Percentiles rank a stretch among this genome's conserved stretches.
Conservation (phyloP, 1,140 invertebrate species). For the Bombus polaris region DNA sequence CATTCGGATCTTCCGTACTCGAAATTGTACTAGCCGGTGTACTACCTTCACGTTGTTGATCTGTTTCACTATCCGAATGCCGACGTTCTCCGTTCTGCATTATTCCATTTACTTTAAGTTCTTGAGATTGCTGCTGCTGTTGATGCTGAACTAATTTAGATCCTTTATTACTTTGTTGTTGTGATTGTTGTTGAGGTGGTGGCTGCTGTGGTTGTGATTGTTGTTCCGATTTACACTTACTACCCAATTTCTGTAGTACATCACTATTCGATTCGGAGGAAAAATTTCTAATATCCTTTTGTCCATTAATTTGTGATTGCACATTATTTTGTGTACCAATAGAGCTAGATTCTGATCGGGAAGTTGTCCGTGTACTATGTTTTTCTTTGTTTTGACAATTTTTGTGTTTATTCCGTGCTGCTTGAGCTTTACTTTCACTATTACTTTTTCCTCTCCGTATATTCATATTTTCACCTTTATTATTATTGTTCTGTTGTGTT, state of each 20-base stretch:
- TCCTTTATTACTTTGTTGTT: conserved; percentile 56
- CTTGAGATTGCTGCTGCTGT: conserved; percentile 69
- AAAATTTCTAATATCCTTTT: conserved; percentile 75
- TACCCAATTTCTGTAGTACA: conserved; percentile 74
- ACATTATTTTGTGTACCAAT: conserved; percentile 66
- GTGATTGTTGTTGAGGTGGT: conserved; percentile 59
- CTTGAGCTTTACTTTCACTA: conserved; percentile 81
- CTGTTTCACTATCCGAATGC: conserved; percentile 76
- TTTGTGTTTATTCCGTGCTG: conserved; percentile 81
- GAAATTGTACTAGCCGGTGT: conserved; percentile 80
- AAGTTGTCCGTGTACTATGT: conserved; percentile 74
- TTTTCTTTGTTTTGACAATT: conserved; percentile 82
- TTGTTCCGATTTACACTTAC: conserved; percentile 72
- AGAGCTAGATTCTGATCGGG: conserved; percentile 77
- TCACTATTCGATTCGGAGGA: conserved; percentile 71
- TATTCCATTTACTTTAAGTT: conserved; percentile 78
- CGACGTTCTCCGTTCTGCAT: conserved; percentile 70
- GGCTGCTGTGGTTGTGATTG: conserved; percentile 53
- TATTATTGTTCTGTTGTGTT: conserved; percentile 78
- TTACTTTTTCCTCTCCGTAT: conserved; percentile 80
- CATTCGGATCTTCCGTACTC: conserved; percentile 78
- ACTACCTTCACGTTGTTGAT: conserved; percentile 77
- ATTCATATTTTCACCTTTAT: conserved; percentile 78
- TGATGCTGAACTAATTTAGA: conserved; percentile 70
- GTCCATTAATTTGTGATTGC: conserved; percentile 73